Conservation (phyloP, 1,140 invertebrate genomes). For the Orussus abietinus region DNA sequence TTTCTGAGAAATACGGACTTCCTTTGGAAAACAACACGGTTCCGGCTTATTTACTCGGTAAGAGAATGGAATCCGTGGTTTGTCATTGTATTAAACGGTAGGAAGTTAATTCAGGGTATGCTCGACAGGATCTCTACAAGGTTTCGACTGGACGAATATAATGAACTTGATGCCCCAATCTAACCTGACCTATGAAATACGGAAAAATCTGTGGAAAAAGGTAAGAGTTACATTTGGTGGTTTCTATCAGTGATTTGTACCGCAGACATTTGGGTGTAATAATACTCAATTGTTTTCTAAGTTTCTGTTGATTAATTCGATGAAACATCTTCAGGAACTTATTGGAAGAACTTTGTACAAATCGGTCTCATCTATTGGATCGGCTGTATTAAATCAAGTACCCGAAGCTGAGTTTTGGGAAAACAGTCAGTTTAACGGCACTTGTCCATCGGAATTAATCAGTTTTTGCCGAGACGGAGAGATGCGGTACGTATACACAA, state of each 20-base stretch:
- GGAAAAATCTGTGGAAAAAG: constrained; percentile 57
- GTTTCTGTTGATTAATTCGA: constrained; percentile 13
- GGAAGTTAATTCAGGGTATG: not conserved
- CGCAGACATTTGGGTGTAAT: too few relatives aligned
- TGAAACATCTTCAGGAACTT: constrained; percentile 52
- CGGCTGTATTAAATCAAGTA: constrained; percentile 47
- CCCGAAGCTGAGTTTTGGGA: constrained; percentile 54
- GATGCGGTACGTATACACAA: constrained; percentile 35
- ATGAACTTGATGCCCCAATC: constrained; percentile 55
- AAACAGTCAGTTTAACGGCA: constrained; percentile 53
- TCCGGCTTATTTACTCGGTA: constrained; percentile 59
- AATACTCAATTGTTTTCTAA: constrained; percentile 8
- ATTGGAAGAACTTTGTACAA: constrained; percentile 52
- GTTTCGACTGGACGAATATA: constrained; percentile 60
- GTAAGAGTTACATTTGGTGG: constrained; percentile 35
- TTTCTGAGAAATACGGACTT: constrained; percentile 42
- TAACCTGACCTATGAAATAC: constrained; percentile 56
- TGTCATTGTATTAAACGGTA: not conserved
- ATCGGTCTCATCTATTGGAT: constrained; percentile 50
- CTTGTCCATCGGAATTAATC: constrained; percentile 52
- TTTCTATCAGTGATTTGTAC: too few relatives aligned
- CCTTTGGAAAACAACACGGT: constrained; percentile 40
- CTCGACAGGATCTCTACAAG: constrained; percentile 55
- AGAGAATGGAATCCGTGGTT: too few relatives aligned
- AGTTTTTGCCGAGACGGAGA: constrained; percentile 54